Conservation (phyloP, 2,797 vertebrate genomes). For the Urocyon cinereoargenteus region DNA sequence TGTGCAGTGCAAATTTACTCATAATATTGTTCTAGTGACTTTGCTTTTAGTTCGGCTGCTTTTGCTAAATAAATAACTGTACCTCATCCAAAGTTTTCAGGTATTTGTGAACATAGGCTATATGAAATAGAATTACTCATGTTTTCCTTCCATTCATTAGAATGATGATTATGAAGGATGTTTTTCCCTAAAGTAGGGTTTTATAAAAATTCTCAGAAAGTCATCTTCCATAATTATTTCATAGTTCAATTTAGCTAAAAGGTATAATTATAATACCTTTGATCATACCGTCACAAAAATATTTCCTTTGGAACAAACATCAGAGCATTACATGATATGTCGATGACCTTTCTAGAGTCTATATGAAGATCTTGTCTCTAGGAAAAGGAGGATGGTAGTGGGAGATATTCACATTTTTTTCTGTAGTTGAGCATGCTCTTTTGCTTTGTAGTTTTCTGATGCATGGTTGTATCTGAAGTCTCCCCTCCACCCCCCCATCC, state of each 20-base stretch:
- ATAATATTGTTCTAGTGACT: neutral
- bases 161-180: neutral
- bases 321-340: neutral
- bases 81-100: neutral
- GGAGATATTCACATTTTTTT: neutral
- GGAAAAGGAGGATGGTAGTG: neutral
- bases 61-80: neutral
- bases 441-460: neutral
- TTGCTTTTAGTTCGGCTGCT: neutral
- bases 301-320: neutral
- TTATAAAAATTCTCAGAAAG: constrained; percentile 56
- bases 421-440: neutral
- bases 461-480: neutral
- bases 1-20: neutral
- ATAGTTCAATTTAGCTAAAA: constrained; percentile 28
- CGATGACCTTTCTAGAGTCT: neutral
- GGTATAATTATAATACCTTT: neutral
- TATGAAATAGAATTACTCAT: neutral
- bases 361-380: neutral
- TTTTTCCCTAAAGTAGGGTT: neutral
- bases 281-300: neutral
- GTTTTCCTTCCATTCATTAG: constrained; percentile 1
- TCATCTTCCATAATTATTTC: constrained; percentile 40
- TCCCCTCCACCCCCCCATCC: neutral
- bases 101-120: constrained; percentile 3